Conservation (phyloP, 2,113 vertebrate species). For the Zingel zingel region DNA sequence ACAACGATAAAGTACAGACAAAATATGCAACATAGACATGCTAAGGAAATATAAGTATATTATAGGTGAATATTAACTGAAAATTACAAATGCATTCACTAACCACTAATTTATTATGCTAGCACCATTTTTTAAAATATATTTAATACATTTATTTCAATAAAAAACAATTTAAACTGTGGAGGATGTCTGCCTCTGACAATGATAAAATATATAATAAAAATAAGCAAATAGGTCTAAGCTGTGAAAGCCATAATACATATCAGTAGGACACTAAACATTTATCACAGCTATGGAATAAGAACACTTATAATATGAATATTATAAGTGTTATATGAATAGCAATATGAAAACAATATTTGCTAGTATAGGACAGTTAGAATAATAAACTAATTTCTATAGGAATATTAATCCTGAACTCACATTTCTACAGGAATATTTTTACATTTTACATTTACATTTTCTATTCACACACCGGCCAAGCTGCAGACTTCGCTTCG, state of each 20-base stretch:
- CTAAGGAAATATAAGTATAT: neutral
- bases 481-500: conserved; percentile 13
- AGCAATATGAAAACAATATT: neutral
- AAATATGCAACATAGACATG: neutral
- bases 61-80: neutral
- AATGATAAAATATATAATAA: neutral
- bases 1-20: neutral
- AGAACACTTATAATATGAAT: neutral
- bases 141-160: neutral
- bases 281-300: neutral
- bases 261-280: neutral
- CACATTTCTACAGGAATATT: neutral
- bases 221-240: neutral
- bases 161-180: neutral
- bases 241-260: neutral
- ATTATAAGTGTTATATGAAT: neutral
- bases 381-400: neutral
- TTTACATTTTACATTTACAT: neutral
- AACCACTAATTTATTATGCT: neutral
- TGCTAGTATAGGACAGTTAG: neutral
- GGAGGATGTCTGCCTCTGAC: neutral
- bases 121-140: neutral
- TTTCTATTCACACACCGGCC: neutral
- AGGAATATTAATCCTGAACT: neutral
- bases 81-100: neutral